These are phyloP conservation scores for Sphaeramia orbicularis DNA, from an alignment of 2,797 vertebrate genomes.

Conservation along the genomic window DNA sequence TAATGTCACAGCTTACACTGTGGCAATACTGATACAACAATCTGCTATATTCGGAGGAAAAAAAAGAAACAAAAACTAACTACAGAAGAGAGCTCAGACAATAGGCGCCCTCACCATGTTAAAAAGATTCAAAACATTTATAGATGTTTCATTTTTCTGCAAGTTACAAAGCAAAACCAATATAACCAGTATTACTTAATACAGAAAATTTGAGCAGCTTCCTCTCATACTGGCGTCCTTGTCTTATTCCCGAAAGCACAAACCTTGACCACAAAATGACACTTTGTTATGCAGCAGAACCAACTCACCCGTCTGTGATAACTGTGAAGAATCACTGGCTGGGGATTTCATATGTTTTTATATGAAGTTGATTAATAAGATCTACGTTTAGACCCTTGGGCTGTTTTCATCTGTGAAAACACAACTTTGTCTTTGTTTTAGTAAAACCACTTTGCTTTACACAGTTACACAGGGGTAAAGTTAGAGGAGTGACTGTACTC, in stretches of 20 bases:
- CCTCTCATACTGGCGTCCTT: slow-evolving; percentile 2
- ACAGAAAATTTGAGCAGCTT: slow-evolving; percentile 14
- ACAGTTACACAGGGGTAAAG: slow-evolving; percentile 12
- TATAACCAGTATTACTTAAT: background rate
- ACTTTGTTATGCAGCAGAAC: slow-evolving; percentile 23
- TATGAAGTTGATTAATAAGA: slow-evolving; percentile 34
- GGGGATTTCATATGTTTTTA: slow-evolving; percentile 47
- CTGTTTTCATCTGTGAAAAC: slow-evolving; percentile 40
- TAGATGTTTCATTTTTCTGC: background rate
- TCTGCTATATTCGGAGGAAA: no score
- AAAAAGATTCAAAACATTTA: background rate
- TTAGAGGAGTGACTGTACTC: background rate
- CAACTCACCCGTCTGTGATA: slow-evolving; percentile 1
- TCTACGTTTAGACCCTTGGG: slow-evolving; percentile 8
- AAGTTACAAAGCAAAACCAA: background rate
- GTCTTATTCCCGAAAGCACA: slow-evolving; percentile 6
- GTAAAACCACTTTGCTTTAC: slow-evolving; percentile 27
- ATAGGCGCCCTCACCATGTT: no score
- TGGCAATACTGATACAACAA: no score
- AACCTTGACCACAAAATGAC: slow-evolving; percentile 30
- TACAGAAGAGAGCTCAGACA: no score
- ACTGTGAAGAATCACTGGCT: slow-evolving; percentile 30
- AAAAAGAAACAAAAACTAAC: no score
- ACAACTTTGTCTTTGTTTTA: slow-evolving; percentile 54
- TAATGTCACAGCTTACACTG: no score